Conservation (phyloP, 2,888 invertebrate genomes). For the Scaptomyza reducta region DNA sequence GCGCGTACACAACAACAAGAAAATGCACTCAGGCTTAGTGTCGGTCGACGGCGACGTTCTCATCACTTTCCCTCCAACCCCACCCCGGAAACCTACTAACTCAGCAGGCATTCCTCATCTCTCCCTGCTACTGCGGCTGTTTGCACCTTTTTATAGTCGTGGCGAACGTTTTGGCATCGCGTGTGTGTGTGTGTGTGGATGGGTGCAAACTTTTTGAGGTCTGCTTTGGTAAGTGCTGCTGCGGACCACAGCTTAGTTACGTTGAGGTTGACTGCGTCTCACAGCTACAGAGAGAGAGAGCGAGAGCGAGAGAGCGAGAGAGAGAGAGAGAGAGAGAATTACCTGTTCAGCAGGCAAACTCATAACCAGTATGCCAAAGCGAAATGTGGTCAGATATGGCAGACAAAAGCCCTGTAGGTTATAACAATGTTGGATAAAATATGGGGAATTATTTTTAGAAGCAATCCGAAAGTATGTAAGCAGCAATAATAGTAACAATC, state of each 20-base stretch:
- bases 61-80: slow-evolving; percentile 21
- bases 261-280: slow-evolving; percentile 71
- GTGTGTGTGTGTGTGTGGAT: slow-evolving; percentile 31
- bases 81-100: neutral
- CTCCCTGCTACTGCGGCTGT: slow-evolving; percentile 46
- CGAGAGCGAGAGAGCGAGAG: neutral
- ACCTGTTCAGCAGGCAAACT: slow-evolving; percentile 33
- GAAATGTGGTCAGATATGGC: slow-evolving; percentile 36
- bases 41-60: slow-evolving; percentile 56
- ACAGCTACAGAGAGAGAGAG: slow-evolving; percentile 12
- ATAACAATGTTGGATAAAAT: neutral
- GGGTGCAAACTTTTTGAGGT: slow-evolving; percentile 76
- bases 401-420: slow-evolving; percentile 42
- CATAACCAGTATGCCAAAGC: slow-evolving; percentile 41
- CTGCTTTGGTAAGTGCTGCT: slow-evolving; percentile 77
- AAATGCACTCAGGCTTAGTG: slow-evolving; percentile 80
- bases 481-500: too few relatives aligned
- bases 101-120: slow-evolving; percentile 8
- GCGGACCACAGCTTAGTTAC: slow-evolving; percentile 77
- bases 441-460: neutral
- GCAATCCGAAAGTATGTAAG: too few relatives aligned
- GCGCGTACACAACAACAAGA: slow-evolving; percentile 79
- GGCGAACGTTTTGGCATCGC: slow-evolving; percentile 43
- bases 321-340: slow-evolving; percentile 7
- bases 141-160: slow-evolving; percentile 70